Percentiles rank a stretch among this genome's conserved stretches.
Evolutionary conservation across 2,797 vertebrate species (phyloP).

Genomic region (Pipistrellus pipistrellus): DNA sequence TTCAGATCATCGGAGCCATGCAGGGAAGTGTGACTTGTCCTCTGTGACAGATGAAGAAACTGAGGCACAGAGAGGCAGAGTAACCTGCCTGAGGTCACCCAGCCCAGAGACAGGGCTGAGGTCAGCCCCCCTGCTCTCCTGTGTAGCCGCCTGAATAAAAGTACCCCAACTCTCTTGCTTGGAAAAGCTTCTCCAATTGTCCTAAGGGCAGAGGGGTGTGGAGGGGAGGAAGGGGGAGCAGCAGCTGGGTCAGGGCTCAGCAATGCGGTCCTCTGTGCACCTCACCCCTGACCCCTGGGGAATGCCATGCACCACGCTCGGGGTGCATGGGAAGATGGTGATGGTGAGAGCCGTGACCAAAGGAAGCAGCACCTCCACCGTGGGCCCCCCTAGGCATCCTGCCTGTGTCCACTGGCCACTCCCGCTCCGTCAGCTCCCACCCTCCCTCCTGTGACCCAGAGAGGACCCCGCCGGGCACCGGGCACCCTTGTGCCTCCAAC

Average conservation of each 20-base stretch:
- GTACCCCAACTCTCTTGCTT: too few relatives aligned
- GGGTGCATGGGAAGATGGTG: fast-evolving
- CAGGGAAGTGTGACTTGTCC: neutral
- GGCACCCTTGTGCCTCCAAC: neutral
- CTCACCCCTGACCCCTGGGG: too few relatives aligned
- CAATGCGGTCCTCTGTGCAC: too few relatives aligned
- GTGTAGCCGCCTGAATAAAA: neutral
- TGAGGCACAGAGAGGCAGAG: neutral
- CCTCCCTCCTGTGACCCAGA: neutral
- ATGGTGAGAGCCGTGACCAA: fast-evolving
- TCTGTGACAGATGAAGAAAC: neutral
- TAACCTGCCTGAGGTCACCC: neutral
- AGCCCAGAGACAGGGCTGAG: neutral
- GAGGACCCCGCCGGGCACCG: neutral
- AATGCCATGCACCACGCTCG: fast-evolving
- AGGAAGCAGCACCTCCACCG: fast-evolving
- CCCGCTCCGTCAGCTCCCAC: neutral
- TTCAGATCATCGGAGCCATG: neutral
- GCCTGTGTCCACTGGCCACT: neutral
- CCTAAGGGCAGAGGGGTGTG: neutral
- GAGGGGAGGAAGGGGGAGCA: neutral
- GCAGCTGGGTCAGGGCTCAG: neutral
- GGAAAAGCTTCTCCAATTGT: neutral
- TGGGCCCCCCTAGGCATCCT: fast-evolving
- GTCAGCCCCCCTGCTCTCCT: neutral